Percentiles rank a stretch among this genome's conserved stretches.
These are phyloP conservation scores for Melitaea athalia DNA, from an alignment of 2,888 invertebrate species.

Conservation along the genomic window DNA sequence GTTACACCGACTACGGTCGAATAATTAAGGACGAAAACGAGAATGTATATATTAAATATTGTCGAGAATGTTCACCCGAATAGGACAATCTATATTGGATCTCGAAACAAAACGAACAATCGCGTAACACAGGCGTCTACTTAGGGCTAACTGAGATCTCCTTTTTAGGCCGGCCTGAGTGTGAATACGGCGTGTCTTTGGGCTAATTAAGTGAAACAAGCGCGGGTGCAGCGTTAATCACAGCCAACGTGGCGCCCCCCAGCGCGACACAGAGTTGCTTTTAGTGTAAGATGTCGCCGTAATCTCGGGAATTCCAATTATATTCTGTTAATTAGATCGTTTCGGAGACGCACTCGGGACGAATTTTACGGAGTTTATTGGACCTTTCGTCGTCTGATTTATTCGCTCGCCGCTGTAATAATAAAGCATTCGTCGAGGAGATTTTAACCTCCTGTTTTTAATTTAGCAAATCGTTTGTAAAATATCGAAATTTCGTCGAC, in stretches of 20 bases:
- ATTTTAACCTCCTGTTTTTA: neutral
- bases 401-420: constrained; percentile 2
- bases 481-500: constrained; percentile 4
- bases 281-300: constrained; percentile 71
- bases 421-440: neutral
- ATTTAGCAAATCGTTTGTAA: neutral
- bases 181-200: constrained; percentile 69
- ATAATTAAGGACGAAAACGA: neutral
- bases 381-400: constrained; percentile 21
- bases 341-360: constrained; percentile 28
- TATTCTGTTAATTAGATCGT: constrained; percentile 54
- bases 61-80: constrained; percentile 19
- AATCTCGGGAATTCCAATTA: constrained; percentile 76
- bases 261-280: constrained; percentile 72
- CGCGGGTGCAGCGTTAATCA: constrained; percentile 73
- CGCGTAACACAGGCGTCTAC: constrained; percentile 55
- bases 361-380: constrained; percentile 14
- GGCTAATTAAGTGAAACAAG: constrained; percentile 78
- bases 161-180: constrained; percentile 71
- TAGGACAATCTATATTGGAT: constrained; percentile 35
- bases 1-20: neutral
- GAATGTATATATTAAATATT: constrained; percentile 21
- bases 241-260: constrained; percentile 54
- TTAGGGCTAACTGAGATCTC: constrained; percentile 71
- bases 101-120: constrained; percentile 54